These are phyloP conservation scores for Sisyra nigra DNA, from an alignment of 2,888 invertebrate species.

Conservation along the genomic window DNA sequence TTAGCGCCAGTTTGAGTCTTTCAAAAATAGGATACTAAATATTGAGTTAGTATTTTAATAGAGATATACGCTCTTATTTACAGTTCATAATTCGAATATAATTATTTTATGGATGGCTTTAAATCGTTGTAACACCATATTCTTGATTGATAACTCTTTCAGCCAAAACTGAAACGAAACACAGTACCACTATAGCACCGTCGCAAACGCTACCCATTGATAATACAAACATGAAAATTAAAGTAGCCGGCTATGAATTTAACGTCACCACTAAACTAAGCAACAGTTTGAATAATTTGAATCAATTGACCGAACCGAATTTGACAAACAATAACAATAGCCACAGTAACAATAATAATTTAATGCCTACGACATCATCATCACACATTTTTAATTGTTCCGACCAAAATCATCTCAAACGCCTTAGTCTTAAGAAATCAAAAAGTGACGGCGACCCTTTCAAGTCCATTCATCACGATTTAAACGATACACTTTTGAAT, in stretches of 20 bases:
- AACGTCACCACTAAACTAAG: slow-evolving; percentile 25
- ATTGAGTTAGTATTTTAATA: no score
- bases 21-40: no score
- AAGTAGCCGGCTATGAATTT: slow-evolving; percentile 28
- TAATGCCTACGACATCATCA: neutral
- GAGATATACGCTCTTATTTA: no score
- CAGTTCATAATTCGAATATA: no score
- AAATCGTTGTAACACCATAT: no score
- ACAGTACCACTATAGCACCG: slow-evolving; percentile 17
- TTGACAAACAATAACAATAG: neutral
- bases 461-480: slow-evolving; percentile 9
- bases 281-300: slow-evolving; percentile 1
- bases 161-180: slow-evolving; percentile 16
- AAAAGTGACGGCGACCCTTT: slow-evolving; percentile 28
- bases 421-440: slow-evolving; percentile 20
- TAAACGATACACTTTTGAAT: no score
- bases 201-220: slow-evolving; percentile 22
- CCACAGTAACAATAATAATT: neutral
- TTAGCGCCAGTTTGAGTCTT: no score
- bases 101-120: no score
- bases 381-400: neutral
- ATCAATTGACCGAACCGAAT: neutral
- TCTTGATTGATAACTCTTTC: no score
- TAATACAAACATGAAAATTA: slow-evolving; percentile 27
- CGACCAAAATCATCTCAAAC: neutral